phyloP scores from a whole-genome alignment of 2,113 vertebrate genomes.

The Vanacampus margaritifer region DNA sequence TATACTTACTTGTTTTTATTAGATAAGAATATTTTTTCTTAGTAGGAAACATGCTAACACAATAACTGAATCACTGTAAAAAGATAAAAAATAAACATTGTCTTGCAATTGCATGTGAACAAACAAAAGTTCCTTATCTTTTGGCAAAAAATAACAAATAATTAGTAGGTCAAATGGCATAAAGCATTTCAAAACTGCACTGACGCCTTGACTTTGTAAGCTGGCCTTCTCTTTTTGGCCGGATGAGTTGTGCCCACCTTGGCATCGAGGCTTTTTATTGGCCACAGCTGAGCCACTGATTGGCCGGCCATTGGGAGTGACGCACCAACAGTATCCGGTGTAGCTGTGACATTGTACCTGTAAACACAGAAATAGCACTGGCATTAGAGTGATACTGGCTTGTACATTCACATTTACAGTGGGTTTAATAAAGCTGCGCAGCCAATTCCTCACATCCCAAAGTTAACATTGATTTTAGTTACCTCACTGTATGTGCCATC shows the following conservation, averaged over 20 bases:
- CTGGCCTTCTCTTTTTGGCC: neutral
- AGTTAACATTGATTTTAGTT: constrained; percentile 25
- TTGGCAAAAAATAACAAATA: neutral
- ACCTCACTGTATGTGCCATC: constrained; percentile 98
- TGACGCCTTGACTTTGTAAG: neutral
- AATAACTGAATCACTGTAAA: neutral
- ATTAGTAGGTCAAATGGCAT: neutral
- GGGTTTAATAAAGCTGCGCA: neutral
- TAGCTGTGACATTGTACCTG: constrained; percentile 97
- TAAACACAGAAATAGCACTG: constrained; percentile 5
- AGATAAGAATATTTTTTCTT: neutral
- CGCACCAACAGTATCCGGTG: constrained; percentile 98
- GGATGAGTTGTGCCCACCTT: constrained; percentile 73
- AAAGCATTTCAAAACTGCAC: neutral
- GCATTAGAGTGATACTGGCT: neutral
- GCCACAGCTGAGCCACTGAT: constrained; percentile 94
- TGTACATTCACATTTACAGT: neutral
- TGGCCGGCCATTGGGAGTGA: constrained; percentile 88
- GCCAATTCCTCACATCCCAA: neutral
- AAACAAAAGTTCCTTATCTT: too few relatives aligned
- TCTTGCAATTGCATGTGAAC: neutral
- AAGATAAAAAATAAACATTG: neutral
- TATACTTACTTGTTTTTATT: neutral
- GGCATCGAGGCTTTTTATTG: constrained; percentile 94
- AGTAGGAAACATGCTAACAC: neutral